Base-by-base conservation (phyloP, 2,888 invertebrate species). In the Cerceris ruficornis region DNA sequence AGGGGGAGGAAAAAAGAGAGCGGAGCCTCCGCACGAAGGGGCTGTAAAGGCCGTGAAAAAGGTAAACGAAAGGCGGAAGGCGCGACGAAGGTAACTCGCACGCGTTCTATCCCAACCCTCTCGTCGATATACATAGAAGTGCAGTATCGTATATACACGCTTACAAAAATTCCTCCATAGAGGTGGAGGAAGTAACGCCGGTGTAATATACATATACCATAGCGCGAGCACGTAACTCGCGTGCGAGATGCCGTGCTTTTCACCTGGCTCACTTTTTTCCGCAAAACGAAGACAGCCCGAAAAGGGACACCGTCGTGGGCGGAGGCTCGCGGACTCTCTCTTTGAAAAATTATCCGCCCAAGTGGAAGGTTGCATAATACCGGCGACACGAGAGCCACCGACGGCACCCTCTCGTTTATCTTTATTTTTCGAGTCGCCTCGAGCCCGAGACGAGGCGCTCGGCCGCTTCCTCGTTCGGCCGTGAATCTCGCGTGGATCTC, bases 291-390 rank as follows among this genome's bases (percentile, higher is more conserved):
- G 87, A 85, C 82, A 75, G 87, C 66, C 84, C 80, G 76, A 86
- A 85, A 87, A 84, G 80, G 80, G 80, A 76, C 73, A 59, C 14
- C 42, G 49, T 13, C 17, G 73, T 6, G 9, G 43, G 54, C 49
- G 64, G 17, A 41, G 52, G 13, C 64, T 60, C 73, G 77, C 80
- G 86, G 68, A 66, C 70, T 55, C 79, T 55, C 79, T 81, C 90
- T 91, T 91, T 91, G 91, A 91, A 89, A 90, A 91, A 91, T 91
- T 90, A 90, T 90, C 81, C 87, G 79, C 75, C 84, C 88, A 82
- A 87, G 90, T 88, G 90, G 88, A 91, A 91, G 88, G 80, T 86
- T 87, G 89, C 88, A 88, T 89, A 89, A 89, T 89, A 81, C 84
- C 84, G 74, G 80, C 80, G 66, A 75, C 69, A 14, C 61, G 52